These are phyloP conservation scores for Dyspetes luteomarginatus DNA, from an alignment of 2,888 invertebrate species.

Conservation along the genomic window DNA sequence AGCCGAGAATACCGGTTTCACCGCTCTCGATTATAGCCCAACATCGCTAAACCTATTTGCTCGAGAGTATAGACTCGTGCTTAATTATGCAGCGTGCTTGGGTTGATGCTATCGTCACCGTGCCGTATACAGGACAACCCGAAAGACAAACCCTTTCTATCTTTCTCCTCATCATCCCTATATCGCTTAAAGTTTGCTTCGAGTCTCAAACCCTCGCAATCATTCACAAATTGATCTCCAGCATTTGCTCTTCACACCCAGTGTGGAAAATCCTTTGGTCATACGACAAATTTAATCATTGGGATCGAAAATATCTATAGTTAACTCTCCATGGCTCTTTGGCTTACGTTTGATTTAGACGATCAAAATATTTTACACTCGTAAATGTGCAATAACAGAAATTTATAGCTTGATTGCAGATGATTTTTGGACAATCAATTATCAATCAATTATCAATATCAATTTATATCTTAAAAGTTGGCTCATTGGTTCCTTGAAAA, in stretches of 20 bases:
- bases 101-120: conserved; percentile 10
- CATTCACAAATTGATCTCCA: conserved; percentile 16
- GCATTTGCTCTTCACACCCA: not conserved
- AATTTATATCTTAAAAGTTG: too few species aligned
- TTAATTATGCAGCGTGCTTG: conserved; percentile 74
- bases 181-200: conserved; percentile 7
- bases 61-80: conserved; percentile 73
- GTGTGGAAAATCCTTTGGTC: not conserved
- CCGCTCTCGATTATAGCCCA: conserved; percentile 60
- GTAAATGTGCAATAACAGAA: too few species aligned
- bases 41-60: conserved; percentile 72
- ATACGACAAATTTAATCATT: not conserved
- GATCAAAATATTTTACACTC: too few species aligned
- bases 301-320: not conserved
- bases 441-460: too few species aligned
- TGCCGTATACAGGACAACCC: not conserved
- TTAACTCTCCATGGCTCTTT: too few species aligned
- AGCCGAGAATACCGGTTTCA: conserved; percentile 1
- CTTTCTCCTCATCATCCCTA: not conserved
- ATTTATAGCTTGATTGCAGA: too few species aligned
- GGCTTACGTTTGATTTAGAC: too few species aligned
- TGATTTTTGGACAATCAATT: too few species aligned
- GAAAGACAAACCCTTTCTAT: not conserved
- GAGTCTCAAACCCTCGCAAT: not conserved
- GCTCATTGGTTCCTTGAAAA: too few species aligned